phyloP scores from a whole-genome alignment of 2,113 vertebrate species.

The Melanocharis versteri region DNA sequence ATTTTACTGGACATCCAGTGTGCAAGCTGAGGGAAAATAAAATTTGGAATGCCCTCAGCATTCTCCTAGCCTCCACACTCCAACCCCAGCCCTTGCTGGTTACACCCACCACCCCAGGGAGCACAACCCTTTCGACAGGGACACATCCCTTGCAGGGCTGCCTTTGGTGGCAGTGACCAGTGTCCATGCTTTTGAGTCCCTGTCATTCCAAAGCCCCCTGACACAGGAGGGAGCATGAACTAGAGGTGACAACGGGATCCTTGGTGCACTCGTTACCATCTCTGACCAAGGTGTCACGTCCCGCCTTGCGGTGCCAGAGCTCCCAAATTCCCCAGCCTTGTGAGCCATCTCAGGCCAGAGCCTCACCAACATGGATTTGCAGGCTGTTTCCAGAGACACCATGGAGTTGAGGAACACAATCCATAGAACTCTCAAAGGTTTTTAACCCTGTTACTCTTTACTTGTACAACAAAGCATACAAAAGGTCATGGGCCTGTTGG shows the following conservation, averaged over 20 bases:
- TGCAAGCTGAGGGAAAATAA: not conserved
- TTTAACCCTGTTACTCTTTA: not conserved
- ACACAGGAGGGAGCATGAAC: not conserved
- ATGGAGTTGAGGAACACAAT: not conserved
- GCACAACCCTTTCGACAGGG: not conserved
- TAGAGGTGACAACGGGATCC: not conserved
- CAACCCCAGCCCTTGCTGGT: not conserved
- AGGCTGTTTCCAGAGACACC: not conserved
- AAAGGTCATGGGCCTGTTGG: not conserved
- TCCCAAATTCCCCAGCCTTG: rapidly evolving
- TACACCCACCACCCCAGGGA: not conserved
- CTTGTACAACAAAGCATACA: not conserved
- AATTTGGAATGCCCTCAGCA: not conserved
- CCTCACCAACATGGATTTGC: not conserved
- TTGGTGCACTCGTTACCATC: rapidly evolving
- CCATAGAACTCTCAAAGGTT: not conserved
- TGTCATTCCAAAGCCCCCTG: not conserved
- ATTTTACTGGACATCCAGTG: not conserved
- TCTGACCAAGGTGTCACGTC: not conserved
- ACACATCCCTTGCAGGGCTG: not conserved
- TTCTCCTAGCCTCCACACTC: too few relatives aligned
- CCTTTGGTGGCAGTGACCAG: not conserved
- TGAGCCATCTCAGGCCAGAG: not conserved
- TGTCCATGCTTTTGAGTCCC: rapidly evolving
- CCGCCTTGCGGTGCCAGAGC: rapidly evolving